Conservation (phyloP, 1,140 invertebrate species). For the Brevipalpus yothersi region DNA sequence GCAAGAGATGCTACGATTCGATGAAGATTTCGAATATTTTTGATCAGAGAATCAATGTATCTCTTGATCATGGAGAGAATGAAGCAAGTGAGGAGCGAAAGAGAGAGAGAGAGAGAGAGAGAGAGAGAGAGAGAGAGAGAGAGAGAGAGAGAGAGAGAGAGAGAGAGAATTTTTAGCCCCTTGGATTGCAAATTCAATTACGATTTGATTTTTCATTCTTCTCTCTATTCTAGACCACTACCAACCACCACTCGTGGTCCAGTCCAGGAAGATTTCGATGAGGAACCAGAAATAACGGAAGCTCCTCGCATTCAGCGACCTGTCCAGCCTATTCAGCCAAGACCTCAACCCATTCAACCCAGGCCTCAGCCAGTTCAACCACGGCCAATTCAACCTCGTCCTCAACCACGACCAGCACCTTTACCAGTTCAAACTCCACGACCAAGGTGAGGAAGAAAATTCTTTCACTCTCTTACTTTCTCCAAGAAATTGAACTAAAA, state of each 20-base stretch:
- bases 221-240: neutral
- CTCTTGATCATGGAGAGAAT: too few relatives aligned
- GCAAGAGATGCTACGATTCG: neutral
- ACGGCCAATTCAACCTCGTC: neutral
- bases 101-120: too few relatives aligned
- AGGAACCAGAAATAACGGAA: neutral
- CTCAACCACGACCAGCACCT: too few relatives aligned
- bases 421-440: too few relatives aligned
- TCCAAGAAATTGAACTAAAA: neutral
- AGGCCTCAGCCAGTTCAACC: neutral
- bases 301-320: neutral
- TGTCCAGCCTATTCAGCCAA: neutral
- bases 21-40: conserved; percentile 67
- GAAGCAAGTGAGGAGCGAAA: too few relatives aligned
- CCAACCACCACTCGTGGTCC: neutral
- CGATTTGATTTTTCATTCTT: too few relatives aligned
- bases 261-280: neutral
- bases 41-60: conserved; percentile 77
- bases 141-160: too few relatives aligned
- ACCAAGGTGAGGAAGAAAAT: too few relatives aligned
- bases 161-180: too few relatives aligned
- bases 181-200: too few relatives aligned
- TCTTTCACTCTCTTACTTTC: too few relatives aligned
- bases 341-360: neutral
- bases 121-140: too few relatives aligned